Evolutionary conservation across 2,113 vertebrate genomes (phyloP).

Genomic region (Halcyon malimbica): DNA sequence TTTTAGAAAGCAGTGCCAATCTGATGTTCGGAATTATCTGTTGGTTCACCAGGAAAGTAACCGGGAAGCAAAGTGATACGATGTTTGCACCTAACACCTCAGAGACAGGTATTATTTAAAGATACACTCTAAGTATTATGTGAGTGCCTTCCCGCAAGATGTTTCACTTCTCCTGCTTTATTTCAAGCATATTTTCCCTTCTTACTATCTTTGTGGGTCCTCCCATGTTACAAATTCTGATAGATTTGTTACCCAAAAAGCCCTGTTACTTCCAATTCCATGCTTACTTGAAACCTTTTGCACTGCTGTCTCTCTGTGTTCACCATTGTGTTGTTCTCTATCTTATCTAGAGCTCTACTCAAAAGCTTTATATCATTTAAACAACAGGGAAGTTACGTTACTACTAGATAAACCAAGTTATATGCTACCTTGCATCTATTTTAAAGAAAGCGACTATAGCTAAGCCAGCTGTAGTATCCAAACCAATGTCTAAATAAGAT

Average conservation of each 20-base stretch:
- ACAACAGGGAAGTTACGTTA: background rate
- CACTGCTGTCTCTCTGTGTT: background rate
- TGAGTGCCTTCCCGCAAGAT: background rate
- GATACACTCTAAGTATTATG: rapidly evolving
- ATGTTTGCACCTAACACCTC: background rate
- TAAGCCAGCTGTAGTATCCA: background rate
- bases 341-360: background rate
- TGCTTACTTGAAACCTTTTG: background rate
- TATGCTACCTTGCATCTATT: rapidly evolving
- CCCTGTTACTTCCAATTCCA: background rate
- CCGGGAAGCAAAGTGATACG: rapidly evolving
- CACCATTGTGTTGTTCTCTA: background rate
- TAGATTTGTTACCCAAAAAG: background rate
- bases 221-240: background rate
- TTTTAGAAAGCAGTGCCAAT: background rate
- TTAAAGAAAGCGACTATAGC: background rate
- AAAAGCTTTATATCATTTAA: background rate
- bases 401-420: background rate
- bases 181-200: background rate
- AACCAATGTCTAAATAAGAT: background rate
- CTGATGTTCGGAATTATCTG: background rate
- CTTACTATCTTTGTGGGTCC: background rate
- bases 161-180: background rate
- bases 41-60: background rate
- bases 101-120: background rate